Evolutionary conservation across 2,113 vertebrate genomes (phyloP), one percentile per base, ranked within the genome.

Genomic region (Sceloporus tristichus): DNA sequence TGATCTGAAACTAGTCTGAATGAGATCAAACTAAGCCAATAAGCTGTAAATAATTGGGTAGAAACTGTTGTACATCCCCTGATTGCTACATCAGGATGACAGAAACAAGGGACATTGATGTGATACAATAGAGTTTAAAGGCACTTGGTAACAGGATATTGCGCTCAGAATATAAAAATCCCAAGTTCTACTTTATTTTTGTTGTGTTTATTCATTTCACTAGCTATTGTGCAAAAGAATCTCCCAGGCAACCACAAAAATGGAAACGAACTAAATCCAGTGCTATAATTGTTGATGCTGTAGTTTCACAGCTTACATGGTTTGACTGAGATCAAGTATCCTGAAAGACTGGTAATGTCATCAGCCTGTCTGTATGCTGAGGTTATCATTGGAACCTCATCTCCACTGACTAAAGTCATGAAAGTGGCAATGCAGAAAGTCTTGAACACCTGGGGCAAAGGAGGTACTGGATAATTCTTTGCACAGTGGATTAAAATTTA

Each of bases 31-130:
- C 87, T 90, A 93, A 93, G 56, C 88, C 92, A 77, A 68, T 88
- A 92, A 91, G 92, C 79, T 94, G 91, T 92, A 92, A 87, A 92
- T 89, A 94, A 94, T 92, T 94, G 84, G 91, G 88, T 92, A 95
- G 92, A 91, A 92, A 90, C 92, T 92, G 48, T 91, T 91, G 84
- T 90, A 40, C 81, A 91, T 93, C 91, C 76, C 94, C 86, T 92
- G 92, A 93, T 94, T 94, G 92, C 77, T 92, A 90, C 92, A 94
- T 81, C 21, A 19, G 53, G 53, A 79, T 79, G 53, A 79, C 56
- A 80, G 79, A 59, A 59, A 34, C 29, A n/a, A 5, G 29, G 13
- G 25, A 59, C 5, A 79, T 56, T 79, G 48, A 29, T 29, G 14
- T 27, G 27, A 56, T 48, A 48, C 42, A 78, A 78, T 29, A 53